These are phyloP conservation scores for Zoanthus sansibaricus DNA, from an alignment of 92 coral and sea anemone genomes.

Conservation along the genomic window DNA sequence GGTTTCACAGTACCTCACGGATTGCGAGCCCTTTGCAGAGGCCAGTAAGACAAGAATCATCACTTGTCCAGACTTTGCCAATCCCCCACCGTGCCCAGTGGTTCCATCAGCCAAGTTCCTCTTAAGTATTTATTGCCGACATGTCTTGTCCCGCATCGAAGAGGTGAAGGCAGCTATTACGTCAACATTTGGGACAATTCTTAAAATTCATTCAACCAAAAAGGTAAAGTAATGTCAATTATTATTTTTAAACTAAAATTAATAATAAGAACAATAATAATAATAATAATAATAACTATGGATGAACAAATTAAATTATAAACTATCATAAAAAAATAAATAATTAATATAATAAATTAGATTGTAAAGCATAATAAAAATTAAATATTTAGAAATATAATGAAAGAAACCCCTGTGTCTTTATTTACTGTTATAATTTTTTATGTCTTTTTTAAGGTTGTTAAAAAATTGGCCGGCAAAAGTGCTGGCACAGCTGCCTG, in stretches of 20 bases:
- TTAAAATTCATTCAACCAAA: constrained; percentile 29
- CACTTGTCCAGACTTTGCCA: neutral
- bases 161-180: constrained; percentile 51
- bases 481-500: neutral
- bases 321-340: neutral
- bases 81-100: constrained; percentile 46
- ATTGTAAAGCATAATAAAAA: no score
- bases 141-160: constrained; percentile 57
- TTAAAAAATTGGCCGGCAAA: neutral
- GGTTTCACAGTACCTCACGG: constrained; percentile 52
- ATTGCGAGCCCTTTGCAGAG: constrained; percentile 54
- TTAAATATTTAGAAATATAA: no score
- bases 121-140: constrained; percentile 56
- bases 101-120: constrained; percentile 62
- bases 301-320: neutral
- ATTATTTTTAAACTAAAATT: neutral
- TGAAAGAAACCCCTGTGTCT: no score
- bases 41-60: constrained; percentile 2
- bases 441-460: neutral
- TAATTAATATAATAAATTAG: no score
- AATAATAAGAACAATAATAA: neutral
- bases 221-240: constrained; percentile 5
- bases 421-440: neutral
- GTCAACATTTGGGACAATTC: constrained; percentile 17
- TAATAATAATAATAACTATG: neutral